Conservation (phyloP, 2,888 invertebrate species). For the Acleris holmiana region DNA sequence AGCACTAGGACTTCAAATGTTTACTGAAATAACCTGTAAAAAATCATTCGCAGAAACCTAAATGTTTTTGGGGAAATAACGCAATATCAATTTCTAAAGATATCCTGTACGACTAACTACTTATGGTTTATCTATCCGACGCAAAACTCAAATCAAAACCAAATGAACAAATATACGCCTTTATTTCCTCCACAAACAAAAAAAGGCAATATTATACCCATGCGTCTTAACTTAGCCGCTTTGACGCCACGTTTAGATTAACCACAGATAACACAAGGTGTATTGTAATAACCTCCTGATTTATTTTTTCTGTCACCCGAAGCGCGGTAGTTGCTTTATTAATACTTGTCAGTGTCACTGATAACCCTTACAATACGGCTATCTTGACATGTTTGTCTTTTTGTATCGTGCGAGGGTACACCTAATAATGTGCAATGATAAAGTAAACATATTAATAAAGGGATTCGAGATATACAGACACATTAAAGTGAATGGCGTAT, state of each 20-base stretch:
- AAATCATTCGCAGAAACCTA: too few species aligned
- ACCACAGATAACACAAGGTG: constrained; percentile 48
- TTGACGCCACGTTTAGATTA: constrained; percentile 64
- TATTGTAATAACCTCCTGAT: constrained; percentile 74
- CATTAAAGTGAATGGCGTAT: constrained; percentile 4
- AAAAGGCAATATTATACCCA: background rate
- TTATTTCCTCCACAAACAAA: constrained; percentile 1
- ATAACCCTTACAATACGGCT: constrained; percentile 60
- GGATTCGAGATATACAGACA: background rate
- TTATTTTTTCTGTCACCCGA: constrained; percentile 57
- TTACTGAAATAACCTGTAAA: too few species aligned
- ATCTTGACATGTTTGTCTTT: constrained; percentile 71
- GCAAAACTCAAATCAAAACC: background rate
- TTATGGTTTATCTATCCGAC: background rate
- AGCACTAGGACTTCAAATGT: too few species aligned
- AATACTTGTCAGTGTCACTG: constrained; percentile 79
- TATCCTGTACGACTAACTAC: too few species aligned
- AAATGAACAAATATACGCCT: constrained; percentile 1
- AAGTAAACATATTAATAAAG: constrained; percentile 24
- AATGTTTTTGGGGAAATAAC: too few species aligned
- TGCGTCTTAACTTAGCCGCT: constrained; percentile 37
- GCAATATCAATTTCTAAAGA: too few species aligned
- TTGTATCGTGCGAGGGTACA: constrained; percentile 40
- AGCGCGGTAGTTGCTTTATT: constrained; percentile 76
- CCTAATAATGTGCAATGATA: constrained; percentile 28